A percentile compares a stretch with the other conserved stretches of the same genome.
phyloP scores from a whole-genome alignment of 2,113 vertebrate species.

The Turdus rufiventris region DNA sequence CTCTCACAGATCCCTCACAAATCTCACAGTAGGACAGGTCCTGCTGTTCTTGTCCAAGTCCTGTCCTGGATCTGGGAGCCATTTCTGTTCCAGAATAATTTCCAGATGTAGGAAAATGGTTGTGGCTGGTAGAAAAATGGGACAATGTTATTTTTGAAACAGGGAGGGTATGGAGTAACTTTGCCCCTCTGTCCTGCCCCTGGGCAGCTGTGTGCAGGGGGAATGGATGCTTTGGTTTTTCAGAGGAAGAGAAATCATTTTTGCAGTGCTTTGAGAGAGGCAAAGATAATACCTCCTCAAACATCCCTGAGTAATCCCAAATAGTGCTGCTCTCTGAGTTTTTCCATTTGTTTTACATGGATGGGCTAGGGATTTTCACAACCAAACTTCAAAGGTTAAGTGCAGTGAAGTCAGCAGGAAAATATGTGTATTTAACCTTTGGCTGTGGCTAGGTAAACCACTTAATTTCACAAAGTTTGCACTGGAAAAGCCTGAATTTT shows the following conservation, averaged over 20 bases:
- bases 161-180: not conserved
- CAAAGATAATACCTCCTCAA: not conserved
- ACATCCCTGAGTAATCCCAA: not conserved
- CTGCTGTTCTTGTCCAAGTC: not conserved
- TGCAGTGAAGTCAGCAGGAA: slow-evolving; percentile 42
- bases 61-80: not conserved
- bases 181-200: not conserved
- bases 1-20: not conserved
- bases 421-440: slow-evolving; percentile 63
- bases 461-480: slow-evolving; percentile 53
- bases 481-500: slow-evolving; percentile 51
- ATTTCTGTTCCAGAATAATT: not conserved
- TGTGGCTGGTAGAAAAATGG: not conserved
- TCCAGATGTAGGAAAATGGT: not conserved
- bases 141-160: not conserved
- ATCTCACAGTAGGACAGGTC: not conserved
- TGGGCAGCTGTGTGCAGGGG: not conserved
- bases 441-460: slow-evolving; percentile 48
- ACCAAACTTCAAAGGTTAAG: slow-evolving; percentile 37
- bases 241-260: not conserved
- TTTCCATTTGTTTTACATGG: not conserved
- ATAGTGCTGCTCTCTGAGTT: not conserved
- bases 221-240: not conserved
- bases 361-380: slow-evolving; percentile 31
- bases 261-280: not conserved